Base-by-base conservation (phyloP, 2,797 vertebrate genomes). In the Enteromius anoplus region DNA sequence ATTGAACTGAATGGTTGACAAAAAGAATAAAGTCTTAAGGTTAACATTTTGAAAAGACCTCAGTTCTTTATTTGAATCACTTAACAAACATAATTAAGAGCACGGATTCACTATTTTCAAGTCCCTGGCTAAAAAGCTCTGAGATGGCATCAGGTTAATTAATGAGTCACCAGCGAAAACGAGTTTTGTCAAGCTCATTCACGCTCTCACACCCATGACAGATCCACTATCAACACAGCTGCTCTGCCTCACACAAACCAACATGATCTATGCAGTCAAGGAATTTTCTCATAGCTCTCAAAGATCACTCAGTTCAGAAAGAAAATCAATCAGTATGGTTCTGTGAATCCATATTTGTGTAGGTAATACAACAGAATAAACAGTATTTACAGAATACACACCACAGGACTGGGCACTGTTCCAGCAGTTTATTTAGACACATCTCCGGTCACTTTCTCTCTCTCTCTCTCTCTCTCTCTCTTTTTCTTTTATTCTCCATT, bases 101-200 rank as follows among this genome's bases (percentile, higher is more conserved):
- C 9, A 34, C 4, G 14, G 55, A 40, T 7, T 55, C 12, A 4
- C 21, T 23, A 6, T 62, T 49, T 53, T 26, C n/a, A 23, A 29
- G 29, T 29, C 45, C 32, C 34, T 81, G 80, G 34, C 60, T 37
- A 26, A 40, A 26, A 53, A 21, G 12, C 47, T 37, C 49, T 19
- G 34, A 5, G 71, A 32, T 37, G 21, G 32, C 45, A 82, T 75
- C 60, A 19, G 71, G 29, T 29, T 49, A 5, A 72, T 62, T 21
- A 53, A 75, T 55, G 45, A 82, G n/a, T 75, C 58, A 66, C 3
- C 5, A 32, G n/a, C 42, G 29, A 23, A 42, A 42, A 82, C 80
- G 66, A 42, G 80, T 60, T 71, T 49, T 26, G 73, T 64, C 68
- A 84, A 78, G 65, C 40, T 77, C 19, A 78, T 72, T 78, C 75